Percentiles rank a stretch among this genome's conserved stretches.
phyloP scores from a whole-genome alignment of 2,797 vertebrate genomes.

The Alfaro cultratus region DNA sequence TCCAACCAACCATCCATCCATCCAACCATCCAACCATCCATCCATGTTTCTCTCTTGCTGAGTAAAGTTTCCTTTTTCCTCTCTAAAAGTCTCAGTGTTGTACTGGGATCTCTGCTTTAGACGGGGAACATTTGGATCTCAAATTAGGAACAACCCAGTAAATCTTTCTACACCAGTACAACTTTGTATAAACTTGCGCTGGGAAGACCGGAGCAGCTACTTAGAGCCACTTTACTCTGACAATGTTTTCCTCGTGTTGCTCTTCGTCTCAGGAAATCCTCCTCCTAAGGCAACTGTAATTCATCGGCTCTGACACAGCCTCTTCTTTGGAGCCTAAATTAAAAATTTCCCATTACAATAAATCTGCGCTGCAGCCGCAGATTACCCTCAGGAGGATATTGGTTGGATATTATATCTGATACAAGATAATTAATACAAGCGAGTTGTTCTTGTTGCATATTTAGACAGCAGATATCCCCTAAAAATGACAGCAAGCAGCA shows the following conservation, averaged over 20 bases:
- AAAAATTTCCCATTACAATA: conserved; percentile 32
- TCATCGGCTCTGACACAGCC: conserved; percentile 23
- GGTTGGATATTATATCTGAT: conserved; percentile 54
- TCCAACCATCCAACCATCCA: background rate
- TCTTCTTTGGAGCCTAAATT: conserved; percentile 33
- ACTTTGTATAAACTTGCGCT: background rate
- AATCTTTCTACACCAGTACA: background rate
- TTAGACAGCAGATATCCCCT: conserved; percentile 17
- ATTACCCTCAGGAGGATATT: conserved; percentile 66
- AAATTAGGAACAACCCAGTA: background rate
- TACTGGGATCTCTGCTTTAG: background rate
- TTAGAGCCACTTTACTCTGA: background rate
- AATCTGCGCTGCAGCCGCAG: conserved; percentile 29
- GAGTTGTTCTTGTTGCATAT: conserved; percentile 29
- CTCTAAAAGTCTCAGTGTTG: background rate
- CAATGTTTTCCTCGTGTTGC: background rate
- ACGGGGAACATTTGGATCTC: background rate
- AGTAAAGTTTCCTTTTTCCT: background rate
- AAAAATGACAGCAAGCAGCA: background rate
- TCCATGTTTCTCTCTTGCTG: background rate
- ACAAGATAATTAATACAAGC: conserved; percentile 37
- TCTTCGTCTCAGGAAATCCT: conserved; percentile 9
- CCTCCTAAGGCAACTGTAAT: conserved; percentile 10
- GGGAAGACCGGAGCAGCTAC: background rate
- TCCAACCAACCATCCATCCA: background rate